Evolutionary conservation across 2,888 invertebrate species (phyloP).

Genomic region (Tillus elongatus): DNA sequence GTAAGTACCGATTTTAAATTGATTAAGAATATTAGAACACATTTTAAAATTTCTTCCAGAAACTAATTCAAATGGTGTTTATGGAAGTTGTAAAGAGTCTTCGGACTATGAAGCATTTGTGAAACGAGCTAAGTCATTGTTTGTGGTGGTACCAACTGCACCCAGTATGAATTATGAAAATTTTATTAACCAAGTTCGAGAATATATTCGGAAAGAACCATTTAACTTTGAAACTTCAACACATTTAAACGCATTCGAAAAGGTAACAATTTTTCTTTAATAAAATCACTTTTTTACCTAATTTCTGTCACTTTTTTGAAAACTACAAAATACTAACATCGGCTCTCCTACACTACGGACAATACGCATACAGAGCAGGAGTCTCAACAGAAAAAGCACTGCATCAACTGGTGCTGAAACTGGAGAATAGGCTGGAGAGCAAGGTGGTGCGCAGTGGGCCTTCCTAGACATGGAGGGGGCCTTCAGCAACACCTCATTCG

Average conservation of each 20-base stretch:
- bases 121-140: slow-evolving; percentile 68
- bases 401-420: no score
- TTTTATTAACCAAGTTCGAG: slow-evolving; percentile 71
- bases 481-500: no score
- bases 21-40: no score
- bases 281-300: not conserved
- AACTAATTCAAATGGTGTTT: not conserved
- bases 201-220: slow-evolving; percentile 69
- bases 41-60: slow-evolving; percentile 1
- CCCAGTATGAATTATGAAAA: slow-evolving; percentile 62
- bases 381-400: no score
- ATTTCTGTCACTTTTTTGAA: no score
- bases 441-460: no score
- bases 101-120: slow-evolving; percentile 49
- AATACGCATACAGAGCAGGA: no score
- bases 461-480: no score
- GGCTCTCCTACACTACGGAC: no score
- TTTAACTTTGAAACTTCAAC: slow-evolving; percentile 67
- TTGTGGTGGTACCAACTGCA: slow-evolving; percentile 84
- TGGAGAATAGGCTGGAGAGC: no score
- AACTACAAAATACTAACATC: no score
- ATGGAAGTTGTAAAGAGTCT: slow-evolving; percentile 49
- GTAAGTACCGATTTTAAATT: slow-evolving; percentile 46
- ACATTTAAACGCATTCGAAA: slow-evolving; percentile 43
- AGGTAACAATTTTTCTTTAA: slow-evolving; percentile 15